Evolutionary conservation across 2,888 invertebrate genomes (phyloP), one percentile per base, ranked within the genome.

Genomic region (Drosophila cracens): DNA sequence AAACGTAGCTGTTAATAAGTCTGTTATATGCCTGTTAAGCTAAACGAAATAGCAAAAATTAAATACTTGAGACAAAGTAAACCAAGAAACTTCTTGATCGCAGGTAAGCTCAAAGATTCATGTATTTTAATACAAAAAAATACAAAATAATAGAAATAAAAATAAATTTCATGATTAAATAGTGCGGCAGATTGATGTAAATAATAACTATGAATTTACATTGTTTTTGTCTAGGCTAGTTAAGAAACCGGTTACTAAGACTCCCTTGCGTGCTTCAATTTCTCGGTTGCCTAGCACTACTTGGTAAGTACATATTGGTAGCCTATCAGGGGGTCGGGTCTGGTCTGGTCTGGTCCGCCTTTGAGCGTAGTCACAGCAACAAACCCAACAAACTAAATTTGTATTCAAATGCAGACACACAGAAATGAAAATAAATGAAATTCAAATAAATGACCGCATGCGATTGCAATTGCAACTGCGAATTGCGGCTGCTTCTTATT

Each of bases 351-450:
- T 27, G 46, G 25, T 46, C 46, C 27, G 25, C 27, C 52, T 71
- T 46, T 51, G 27, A 56, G 33, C 74, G 77, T 71, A 61, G 71
- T 62, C 79, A 75, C 61, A 79, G 79, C 79, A 62, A 65, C 77
- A 36, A 51, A 36, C 60, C 54, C 74, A 79, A 79, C 79, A 67
- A 74, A 66, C 75, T 64, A 34, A 70, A 61, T 61, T 71, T 79
- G 66, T 79, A 67, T 27, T 74, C 60, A 74, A 77, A 76, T 36
- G n/a, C 31, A 52, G 25, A 54, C 40, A 59, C 65, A 53, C 58
- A 70, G 53, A 62, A 59, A 56, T 70, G 36, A 63, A 69, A 76
- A 58, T 58, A 77, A 76, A 68, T 53, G 16, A 27, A 62, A 56
- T 62, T 56, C 46, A 58, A 57, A 63, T 54, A 53, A 67, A 59